A percentile compares a stretch with the other conserved stretches of the same genome.
Conservation (phyloP, 1,140 invertebrate species). For the Rhagoletis pomonella region DNA sequence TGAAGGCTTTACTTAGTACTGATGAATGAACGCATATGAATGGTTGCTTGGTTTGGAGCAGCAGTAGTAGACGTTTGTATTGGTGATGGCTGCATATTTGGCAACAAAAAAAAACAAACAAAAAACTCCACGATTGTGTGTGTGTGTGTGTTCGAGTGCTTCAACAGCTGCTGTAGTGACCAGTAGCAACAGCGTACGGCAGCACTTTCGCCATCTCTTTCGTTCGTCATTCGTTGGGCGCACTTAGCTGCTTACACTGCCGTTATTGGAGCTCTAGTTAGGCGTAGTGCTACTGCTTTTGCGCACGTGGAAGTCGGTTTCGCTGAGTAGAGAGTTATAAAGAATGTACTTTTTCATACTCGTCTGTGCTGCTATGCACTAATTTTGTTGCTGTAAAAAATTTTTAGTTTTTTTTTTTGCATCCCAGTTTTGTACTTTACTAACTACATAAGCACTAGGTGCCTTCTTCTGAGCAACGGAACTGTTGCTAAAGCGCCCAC, state of each 20-base stretch:
- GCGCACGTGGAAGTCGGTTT: background rate
- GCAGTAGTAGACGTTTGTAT: background rate
- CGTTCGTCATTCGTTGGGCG: background rate
- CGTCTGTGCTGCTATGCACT: too few relatives aligned
- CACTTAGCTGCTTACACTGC: background rate
- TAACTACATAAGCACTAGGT: background rate
- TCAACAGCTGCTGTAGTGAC: constrained; percentile 13
- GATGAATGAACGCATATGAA: constrained; percentile 14
- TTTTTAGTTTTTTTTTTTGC: too few relatives aligned
- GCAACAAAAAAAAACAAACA: too few relatives aligned
- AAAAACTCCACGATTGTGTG: background rate
- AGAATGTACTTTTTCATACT: too few relatives aligned
- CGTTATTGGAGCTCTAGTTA: background rate
- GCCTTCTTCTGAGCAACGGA: background rate
- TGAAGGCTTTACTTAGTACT: background rate
- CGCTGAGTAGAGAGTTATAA: background rate
- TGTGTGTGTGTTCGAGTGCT: constrained; percentile 16
- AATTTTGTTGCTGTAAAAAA: too few relatives aligned
- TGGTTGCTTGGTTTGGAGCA: background rate
- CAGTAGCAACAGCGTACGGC: background rate
- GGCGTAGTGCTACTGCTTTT: constrained; percentile 28
- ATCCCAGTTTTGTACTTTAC: too few relatives aligned
- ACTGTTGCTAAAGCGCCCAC: background rate
- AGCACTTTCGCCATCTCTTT: constrained; percentile 41
- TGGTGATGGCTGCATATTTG: background rate